These are phyloP conservation scores for Drosophila rufa DNA, from an alignment of 1,140 invertebrate species.

Conservation along the genomic window DNA sequence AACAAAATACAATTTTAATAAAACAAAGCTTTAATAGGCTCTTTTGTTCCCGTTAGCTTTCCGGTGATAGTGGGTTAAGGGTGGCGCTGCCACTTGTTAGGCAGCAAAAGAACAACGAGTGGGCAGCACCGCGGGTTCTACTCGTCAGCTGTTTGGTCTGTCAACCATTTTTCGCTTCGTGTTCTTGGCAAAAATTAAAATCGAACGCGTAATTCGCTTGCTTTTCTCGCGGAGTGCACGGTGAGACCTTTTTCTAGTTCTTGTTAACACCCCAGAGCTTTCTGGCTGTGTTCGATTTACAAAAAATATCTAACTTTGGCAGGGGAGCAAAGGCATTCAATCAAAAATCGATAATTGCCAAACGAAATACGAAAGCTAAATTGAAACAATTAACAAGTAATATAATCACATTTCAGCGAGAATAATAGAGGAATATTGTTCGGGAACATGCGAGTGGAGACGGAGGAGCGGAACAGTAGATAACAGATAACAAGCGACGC, in stretches of 20 bases:
- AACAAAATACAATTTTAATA: too few species aligned
- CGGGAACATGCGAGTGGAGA: constrained; percentile 57
- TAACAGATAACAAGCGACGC: constrained; percentile 72
- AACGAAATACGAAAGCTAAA: constrained; percentile 41
- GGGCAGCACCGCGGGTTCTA: constrained; percentile 26
- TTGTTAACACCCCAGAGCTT: too few species aligned
- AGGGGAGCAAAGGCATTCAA: constrained; percentile 8
- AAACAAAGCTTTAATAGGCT: not conserved
- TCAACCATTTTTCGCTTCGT: constrained; percentile 49
- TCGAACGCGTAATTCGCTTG: constrained; percentile 46
- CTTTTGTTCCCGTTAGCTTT: not conserved
- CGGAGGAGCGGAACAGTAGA: constrained; percentile 46
- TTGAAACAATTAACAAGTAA: constrained; percentile 31
- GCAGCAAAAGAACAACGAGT: constrained; percentile 11
- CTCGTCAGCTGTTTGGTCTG: constrained; percentile 35
- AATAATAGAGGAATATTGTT: constrained; percentile 58
- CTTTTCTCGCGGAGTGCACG: constrained; percentile 17
- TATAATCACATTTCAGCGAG: constrained; percentile 40
- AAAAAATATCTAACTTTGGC: not conserved
- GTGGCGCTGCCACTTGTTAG: constrained; percentile 19
- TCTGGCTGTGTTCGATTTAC: not conserved
- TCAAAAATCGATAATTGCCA: constrained; percentile 71
- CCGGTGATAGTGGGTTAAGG: not conserved
- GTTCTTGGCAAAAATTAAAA: constrained; percentile 50
- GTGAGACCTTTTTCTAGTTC: not conserved